These are phyloP conservation scores for Melanostigma gelatinosum DNA, from an alignment of 2,113 vertebrate genomes.

Conservation along the genomic window DNA sequence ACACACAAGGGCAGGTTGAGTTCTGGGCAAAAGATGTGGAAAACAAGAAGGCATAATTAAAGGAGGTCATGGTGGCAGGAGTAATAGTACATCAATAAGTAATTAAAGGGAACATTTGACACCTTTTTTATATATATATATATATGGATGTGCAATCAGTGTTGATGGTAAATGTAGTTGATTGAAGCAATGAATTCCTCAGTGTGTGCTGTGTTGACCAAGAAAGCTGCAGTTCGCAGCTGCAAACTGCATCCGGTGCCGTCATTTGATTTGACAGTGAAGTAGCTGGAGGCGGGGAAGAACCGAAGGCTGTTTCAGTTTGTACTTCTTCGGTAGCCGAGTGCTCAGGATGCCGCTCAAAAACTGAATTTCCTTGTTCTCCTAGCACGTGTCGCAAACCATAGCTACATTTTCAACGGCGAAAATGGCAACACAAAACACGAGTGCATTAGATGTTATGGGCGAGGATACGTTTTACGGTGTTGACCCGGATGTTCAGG, in stretches of 20 bases:
- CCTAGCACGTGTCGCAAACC: neutral
- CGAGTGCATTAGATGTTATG: too few species aligned
- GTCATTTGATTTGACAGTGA: neutral
- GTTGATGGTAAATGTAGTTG: neutral
- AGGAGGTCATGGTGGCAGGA: constrained; percentile 45
- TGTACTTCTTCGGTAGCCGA: neutral
- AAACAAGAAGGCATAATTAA: constrained; percentile 68
- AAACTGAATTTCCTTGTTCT: neutral
- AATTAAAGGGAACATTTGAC: constrained; percentile 25
- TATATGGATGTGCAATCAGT: neutral
- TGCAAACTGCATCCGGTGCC: neutral
- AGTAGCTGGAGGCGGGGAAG: neutral
- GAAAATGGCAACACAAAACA: neutral
- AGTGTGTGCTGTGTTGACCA: neutral
- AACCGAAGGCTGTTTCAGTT: neutral
- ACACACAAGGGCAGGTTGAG: constrained; percentile 35
- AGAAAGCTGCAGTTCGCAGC: neutral
- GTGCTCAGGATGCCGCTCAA: neutral
- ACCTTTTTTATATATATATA: neutral
- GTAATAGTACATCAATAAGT: constrained; percentile 59
- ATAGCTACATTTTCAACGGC: neutral
- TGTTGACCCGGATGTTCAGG: too few species aligned
- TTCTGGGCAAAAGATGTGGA: constrained; percentile 64
- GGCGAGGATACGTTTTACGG: too few species aligned
- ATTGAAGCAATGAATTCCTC: too few species aligned